Base-by-base conservation (phyloP, 2,888 invertebrate genomes). In the Agonopterix alstromeriana region DNA sequence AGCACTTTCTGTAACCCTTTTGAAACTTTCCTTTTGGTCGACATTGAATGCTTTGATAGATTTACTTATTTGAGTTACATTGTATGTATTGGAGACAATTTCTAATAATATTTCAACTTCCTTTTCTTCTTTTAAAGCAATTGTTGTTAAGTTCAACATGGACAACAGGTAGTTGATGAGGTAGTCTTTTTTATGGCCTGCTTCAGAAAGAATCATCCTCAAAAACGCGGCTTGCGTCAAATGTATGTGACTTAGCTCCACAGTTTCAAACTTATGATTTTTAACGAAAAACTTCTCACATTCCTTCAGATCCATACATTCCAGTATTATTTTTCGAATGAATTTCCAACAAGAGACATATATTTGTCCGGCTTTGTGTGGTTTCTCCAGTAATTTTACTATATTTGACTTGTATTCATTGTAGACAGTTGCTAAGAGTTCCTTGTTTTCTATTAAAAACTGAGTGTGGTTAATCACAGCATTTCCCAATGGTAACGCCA, bases 331-430 rank as follows among this genome's bases (percentile, higher is more conserved):
- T 56, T 89, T 87, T 8, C 82, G 79, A 27, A 93, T 85, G n/a
- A 92, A 90, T 47, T 80, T 70, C 50, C 90, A 86, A 67, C 92
- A 90, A 48, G 90, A 89, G 42, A 90, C 78, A 56, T 93, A 92
- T 46, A 93, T 90, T 56, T 91, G 91, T 0, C 92, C 92, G 3
- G 91, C 91, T 77, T 94, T 94, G 53, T 92, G 92, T 0, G 93
- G 94, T 64, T 93, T 93, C 61, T 92, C 91, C 42, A 94, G 75
- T 52, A 91, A 84, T 71, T 92, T 92, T 46, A 84, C 70, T 36
- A 95, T 90, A 53, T 92, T 91, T 0, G 87, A 76, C 70, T 92
- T 91, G 56, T 93, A 92, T 60, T 90, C 86, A 43, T 89, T 78
- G 62, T 90, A 93, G 48, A 94, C 79, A 46, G 75, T 83, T 14